Evolutionary conservation across 2,888 invertebrate genomes (phyloP), one percentile per base, ranked within the genome.

Genomic region (Parthenolecanium corni): DNA sequence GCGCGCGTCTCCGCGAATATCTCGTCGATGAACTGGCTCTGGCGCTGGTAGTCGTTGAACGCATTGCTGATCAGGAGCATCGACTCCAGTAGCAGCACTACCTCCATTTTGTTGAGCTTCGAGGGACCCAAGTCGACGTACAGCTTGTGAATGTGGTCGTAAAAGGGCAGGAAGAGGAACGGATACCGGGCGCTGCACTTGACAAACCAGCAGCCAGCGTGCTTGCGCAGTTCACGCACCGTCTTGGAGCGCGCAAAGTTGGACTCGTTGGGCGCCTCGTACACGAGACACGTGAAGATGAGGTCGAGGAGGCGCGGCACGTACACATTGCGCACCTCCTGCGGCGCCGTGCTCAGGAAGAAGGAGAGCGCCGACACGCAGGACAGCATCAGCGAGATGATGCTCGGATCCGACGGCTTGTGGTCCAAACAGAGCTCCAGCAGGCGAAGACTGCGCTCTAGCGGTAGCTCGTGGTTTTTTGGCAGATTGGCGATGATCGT

Each of bases 341-440:
- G 86, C 42, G 88, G 86, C 0, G 89, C 86, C 81, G 89, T 87
- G 70, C 87, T 88, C 21, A 94, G 79, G 76, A 92, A 93, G 25
- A 91, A 88, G 73, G 93, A 92, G 2, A 94, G 78, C 0, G 92
- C 89, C 1, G 93, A 94, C 67, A 94, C 85, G 74, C 91, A 89
- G 0, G 93, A 93, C n/a, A 95, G 76, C 63, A 91, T 74, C 54
- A 86, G 82, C 0, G 93, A 93, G 23, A 89, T 76, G 57, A 92
- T 80, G 66, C 89, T 77, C 1, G 93, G 88, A 75, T 92, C 87
- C 62, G 78, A 79, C 0, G 89, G 88, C 64, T 84, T 79, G 71
- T 85, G 81, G 31, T 80, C 78, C 62, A 93, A 78, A 71, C 90
- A 90, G 68, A 86, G 78, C 73, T 87, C 85, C 64, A 94, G 76